Base-by-base conservation (phyloP, 2,797 vertebrate genomes). In the Acipenser transmontanus region DNA sequence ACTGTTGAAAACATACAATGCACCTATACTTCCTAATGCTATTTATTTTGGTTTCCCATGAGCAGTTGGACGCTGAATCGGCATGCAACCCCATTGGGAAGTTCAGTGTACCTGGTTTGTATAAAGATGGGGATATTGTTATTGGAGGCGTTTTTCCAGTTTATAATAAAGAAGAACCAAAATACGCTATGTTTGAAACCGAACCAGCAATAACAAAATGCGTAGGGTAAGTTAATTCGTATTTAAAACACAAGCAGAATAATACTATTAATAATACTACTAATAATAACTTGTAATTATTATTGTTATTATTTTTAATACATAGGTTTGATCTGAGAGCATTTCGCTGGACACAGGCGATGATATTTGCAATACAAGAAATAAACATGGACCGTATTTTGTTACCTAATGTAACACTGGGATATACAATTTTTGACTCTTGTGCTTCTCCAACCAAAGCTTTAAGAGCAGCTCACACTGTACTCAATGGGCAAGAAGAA, bases 321-420 rank as follows among this genome's bases (percentile, higher is more conserved):
- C 8, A 65, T 59, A 91, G 88, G 65, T 87, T 88, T 77, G 84
- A 90, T 66, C 71, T 88, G 17, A 79, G 85, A 67, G 84, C 82
- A 64, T 91, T 88, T 70, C 81, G 86, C 10, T 91, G 87, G 89
- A 83, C 81, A 1, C 87, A 88, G 72, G 72, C 83, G 61, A 89
- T 91, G 89, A 87, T 85, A 49, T 91, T 87, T 78, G 80, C 88
- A 59, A 81, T 89, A 72, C 83, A 89, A 57, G 88, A 91, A 79
- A 86, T 91, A 59, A 91, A 91, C 76, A 73, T 73, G 59, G 71
- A 85, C 69, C 10, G 68, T n/a, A 49, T 9, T 62, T 73, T 91
- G 14, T 81, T 91, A 47, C 86, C 88, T 57, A 87, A 89, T 34
- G 69, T 89, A 68, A 80, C 83, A 11, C 77, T 91, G 20, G 90